A percentile compares a stretch with the other conserved stretches of the same genome.
Conservation (phyloP, 2,113 vertebrate genomes). For the Lampris incognitus region DNA sequence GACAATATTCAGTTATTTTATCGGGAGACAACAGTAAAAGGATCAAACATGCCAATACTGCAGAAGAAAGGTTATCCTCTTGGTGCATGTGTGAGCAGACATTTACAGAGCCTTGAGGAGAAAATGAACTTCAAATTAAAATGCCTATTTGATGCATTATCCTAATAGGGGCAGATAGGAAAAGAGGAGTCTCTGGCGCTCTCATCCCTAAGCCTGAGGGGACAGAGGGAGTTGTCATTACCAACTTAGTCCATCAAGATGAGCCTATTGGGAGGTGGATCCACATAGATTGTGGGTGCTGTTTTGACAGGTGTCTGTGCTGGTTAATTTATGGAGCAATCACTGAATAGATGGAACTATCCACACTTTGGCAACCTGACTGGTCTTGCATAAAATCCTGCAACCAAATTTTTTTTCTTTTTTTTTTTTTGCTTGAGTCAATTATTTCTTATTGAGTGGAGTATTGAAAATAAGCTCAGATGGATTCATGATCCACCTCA, state of each 20-base stretch:
- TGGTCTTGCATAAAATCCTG: slow-evolving; percentile 45
- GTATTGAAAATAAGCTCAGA: slow-evolving; percentile 10
- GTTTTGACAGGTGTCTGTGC: slow-evolving; percentile 82
- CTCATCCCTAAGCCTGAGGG: slow-evolving; percentile 76
- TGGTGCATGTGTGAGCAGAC: slow-evolving; percentile 61
- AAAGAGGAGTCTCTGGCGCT: slow-evolving; percentile 65
- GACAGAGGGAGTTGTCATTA: slow-evolving; percentile 78
- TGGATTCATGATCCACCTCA: background rate
- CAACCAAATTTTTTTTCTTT: slow-evolving; percentile 3
- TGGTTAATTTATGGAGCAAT: slow-evolving; percentile 79
- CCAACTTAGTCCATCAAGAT: slow-evolving; percentile 77
- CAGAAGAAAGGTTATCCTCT: slow-evolving; percentile 69
- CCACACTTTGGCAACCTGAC: slow-evolving; percentile 48
- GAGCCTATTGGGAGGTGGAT: slow-evolving; percentile 73
- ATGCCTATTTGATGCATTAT: slow-evolving; percentile 81
- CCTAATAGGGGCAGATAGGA: slow-evolving; percentile 75
- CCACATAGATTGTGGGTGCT: slow-evolving; percentile 68
- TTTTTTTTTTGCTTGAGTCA: slow-evolving; percentile 10
- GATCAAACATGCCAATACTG: slow-evolving; percentile 48
- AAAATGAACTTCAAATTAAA: slow-evolving; percentile 83
- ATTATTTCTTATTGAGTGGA: slow-evolving; percentile 7
- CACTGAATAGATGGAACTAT: slow-evolving; percentile 69
- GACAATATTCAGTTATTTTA: slow-evolving; percentile 58
- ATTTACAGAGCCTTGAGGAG: slow-evolving; percentile 79
- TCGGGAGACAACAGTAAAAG: slow-evolving; percentile 63